Conservation (phyloP, 2,888 invertebrate species). For the Rambutsinella grinnellia region DNA sequence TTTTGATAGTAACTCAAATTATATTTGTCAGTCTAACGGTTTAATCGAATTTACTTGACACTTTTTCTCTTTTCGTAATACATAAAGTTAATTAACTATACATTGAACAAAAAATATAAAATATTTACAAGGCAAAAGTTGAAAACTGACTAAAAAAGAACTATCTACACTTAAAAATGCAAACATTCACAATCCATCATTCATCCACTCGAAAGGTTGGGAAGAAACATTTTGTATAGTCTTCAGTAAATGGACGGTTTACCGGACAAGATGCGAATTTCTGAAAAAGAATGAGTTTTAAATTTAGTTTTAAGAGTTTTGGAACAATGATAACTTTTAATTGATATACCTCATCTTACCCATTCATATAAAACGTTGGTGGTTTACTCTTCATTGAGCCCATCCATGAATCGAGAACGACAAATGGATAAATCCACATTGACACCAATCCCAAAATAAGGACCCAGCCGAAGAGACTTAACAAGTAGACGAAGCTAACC, state of each 20-base stretch:
- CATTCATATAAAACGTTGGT: conserved; percentile 25
- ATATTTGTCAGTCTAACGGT: too few species aligned
- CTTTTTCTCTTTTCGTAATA: too few species aligned
- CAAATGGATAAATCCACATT: conserved; percentile 46
- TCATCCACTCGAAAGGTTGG: too few species aligned
- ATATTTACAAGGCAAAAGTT: too few species aligned
- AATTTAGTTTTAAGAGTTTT: not conserved
- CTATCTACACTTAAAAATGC: too few species aligned
- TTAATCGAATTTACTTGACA: too few species aligned
- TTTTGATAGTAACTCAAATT: too few species aligned
- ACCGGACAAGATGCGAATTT: conserved; percentile 29
- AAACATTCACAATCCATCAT: too few species aligned
- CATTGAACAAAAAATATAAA: too few species aligned
- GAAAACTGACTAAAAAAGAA: too few species aligned
- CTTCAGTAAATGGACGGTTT: not conserved
- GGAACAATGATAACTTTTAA: not conserved
- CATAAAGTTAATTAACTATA: too few species aligned
- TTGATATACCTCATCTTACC: conserved; percentile 24
- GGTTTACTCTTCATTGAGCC: conserved; percentile 34
- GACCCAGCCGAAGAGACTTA: conserved; percentile 21
- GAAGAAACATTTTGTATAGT: too few species aligned
- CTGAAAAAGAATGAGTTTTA: conserved; percentile 10
- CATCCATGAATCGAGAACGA: conserved; percentile 40
- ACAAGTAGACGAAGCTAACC: conserved; percentile 28
- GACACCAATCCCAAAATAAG: conserved; percentile 12